Base-by-base conservation (phyloP, 2,797 vertebrate species). In the Sebastiscus albofasciatus region DNA sequence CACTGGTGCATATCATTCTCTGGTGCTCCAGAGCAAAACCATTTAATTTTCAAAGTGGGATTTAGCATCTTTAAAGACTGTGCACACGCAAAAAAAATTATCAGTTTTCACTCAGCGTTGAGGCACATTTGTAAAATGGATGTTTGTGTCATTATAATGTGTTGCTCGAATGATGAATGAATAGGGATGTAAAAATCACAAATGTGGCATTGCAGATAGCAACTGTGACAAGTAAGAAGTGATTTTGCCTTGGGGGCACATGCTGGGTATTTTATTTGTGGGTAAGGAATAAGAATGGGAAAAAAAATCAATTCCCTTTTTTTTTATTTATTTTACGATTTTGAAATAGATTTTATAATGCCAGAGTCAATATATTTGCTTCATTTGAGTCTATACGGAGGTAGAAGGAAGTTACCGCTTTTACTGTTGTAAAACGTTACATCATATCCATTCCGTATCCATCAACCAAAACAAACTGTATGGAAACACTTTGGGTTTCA, bases 41-140 rank as follows among this genome's bases (percentile, higher is more conserved):
- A 79, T 94, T 94, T 94, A 46, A 93, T 93, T 94, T 95, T 88
- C 90, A 93, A 94, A 94, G 84, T 82, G 84, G 83, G 83, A 87
- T 91, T 95, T 91, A 94, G 80, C 88, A 88, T 93, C 87, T 88
- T 88, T 90, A 88, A 90, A 92, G 82, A 80, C 85, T 83, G 27
- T 68, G 72, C 67, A 83, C 77, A 87, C 78, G 80, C 56, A 61
- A 81, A 78, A 59, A 59, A 91, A 84, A 87, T 78, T 2, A 91
- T 91, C 83, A 69, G 59, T 82, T 91, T 87, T 77, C 68, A 66
- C 74, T 70, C 75, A 14, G 73, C 74, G 33, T 9, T 9, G 54
- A 72, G 75, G 80, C 72, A 26, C 46, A 71, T 83, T 85, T 82
- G 78, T 83, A 55, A 83, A 89, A 81, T 52, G 46, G 56, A 72